Conservation (phyloP, 1,140 invertebrate genomes). For the Meloidogyne chitwoodi region DNA sequence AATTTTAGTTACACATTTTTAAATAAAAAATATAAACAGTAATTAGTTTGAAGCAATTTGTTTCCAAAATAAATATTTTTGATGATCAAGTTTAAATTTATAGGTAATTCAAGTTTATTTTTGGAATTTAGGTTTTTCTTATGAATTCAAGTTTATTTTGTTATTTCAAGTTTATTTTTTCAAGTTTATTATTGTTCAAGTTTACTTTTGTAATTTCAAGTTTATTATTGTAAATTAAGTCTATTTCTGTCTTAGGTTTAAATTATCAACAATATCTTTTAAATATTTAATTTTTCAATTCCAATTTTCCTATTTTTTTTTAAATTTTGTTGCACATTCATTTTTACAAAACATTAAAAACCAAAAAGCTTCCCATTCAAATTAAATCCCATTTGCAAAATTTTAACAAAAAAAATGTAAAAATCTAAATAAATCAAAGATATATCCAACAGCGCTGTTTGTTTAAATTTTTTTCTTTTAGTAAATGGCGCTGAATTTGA, state of each 20-base stretch:
- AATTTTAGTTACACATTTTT: too few species aligned
- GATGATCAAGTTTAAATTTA: too few species aligned
- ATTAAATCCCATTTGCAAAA: background rate
- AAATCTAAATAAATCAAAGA: background rate
- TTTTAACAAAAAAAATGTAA: background rate
- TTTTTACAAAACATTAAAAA: background rate
- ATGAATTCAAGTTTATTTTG: background rate
- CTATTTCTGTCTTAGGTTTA: too few species aligned
- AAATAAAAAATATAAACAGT: too few species aligned
- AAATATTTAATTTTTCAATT: background rate
- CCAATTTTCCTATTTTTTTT: background rate
- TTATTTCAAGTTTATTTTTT: background rate
- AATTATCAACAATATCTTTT: background rate
- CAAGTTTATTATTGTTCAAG: background rate
- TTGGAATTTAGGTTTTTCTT: background rate
- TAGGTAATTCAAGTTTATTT: background rate
- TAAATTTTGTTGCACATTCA: background rate
- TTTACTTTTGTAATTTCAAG: background rate
- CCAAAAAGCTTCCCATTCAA: background rate
- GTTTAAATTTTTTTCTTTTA: background rate
- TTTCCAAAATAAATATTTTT: too few species aligned
- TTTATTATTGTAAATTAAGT: background rate
- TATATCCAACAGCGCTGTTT: background rate
- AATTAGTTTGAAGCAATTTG: too few species aligned
- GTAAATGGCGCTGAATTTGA: background rate